phyloP scores from a whole-genome alignment of 2,113 vertebrate species.

The Cisticola juncidis region DNA sequence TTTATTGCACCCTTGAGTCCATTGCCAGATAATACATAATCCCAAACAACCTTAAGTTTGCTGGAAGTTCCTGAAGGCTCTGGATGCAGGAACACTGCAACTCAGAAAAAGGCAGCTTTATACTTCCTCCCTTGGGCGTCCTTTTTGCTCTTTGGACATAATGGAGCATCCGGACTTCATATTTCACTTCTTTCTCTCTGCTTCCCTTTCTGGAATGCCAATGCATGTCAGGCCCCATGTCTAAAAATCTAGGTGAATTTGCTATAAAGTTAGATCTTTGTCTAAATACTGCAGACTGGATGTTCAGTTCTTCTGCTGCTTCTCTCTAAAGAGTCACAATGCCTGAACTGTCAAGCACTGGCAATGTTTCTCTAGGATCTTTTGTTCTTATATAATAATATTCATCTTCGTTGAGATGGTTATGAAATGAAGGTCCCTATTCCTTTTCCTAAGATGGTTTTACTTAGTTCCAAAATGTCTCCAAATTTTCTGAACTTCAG shows the following conservation, averaged over 20 bases:
- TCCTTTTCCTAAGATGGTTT: constrained; percentile 7
- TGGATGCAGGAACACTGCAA: constrained; percentile 15
- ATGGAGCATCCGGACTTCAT: constrained; percentile 19
- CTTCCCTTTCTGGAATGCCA: background rate
- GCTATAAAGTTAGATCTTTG: background rate
- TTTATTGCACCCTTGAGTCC: background rate
- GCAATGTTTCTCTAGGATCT: background rate
- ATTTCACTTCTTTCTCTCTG: constrained; percentile 17
- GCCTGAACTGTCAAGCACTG: background rate
- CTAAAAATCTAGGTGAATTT: constrained; percentile 12
- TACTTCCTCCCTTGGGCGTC: background rate
- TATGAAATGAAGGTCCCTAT: constrained; percentile 22
- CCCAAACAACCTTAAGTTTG: constrained; percentile 22
- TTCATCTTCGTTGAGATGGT: background rate
- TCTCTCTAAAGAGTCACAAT: background rate
- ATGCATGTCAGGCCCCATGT: background rate
- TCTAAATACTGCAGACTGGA: background rate
- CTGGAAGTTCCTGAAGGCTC: constrained; percentile 31
- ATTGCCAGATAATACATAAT: constrained; percentile 46
- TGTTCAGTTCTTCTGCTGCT: background rate
- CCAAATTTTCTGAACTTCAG: constrained; percentile 52
- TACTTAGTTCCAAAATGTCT: background rate
- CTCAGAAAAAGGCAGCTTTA: constrained; percentile 32
- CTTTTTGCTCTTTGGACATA: constrained; percentile 15
- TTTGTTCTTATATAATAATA: constrained; percentile 41